Percentiles rank a stretch among this genome's conserved stretches.
Evolutionary conservation across 1,140 invertebrate species (phyloP).

Genomic region (Conus ventricosus): DNA sequence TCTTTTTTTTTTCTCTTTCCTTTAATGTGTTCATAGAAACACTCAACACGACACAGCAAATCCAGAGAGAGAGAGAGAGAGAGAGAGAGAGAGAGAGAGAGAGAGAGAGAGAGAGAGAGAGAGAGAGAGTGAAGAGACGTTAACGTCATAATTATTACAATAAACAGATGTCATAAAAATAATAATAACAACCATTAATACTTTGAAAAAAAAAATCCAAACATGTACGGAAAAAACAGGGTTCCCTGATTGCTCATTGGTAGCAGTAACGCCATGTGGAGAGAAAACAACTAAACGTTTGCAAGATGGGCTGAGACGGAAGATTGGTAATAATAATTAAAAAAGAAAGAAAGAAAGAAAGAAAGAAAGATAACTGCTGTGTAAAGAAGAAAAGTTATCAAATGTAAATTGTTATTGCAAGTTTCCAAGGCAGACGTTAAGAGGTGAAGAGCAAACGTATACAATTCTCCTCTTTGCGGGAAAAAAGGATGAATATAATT

Average conservation of each 20-base stretch:
- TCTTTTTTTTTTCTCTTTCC: not conserved
- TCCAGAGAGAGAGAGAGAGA: not conserved
- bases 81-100: too few species aligned
- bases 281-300: not conserved
- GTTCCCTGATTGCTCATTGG: not conserved
- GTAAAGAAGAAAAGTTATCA: not conserved
- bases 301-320: not conserved
- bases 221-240: not conserved
- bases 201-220: not conserved
- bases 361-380: not conserved
- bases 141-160: not conserved
- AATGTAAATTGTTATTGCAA: not conserved
- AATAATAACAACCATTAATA: not conserved
- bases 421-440: not conserved
- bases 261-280: not conserved
- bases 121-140: not conserved
- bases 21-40: constrained; percentile 1
- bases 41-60: constrained; percentile 3
- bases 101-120: not conserved
- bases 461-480: not conserved
- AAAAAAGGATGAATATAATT: not conserved
- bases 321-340: not conserved
- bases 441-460: not conserved
- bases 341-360: not conserved
- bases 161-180: not conserved